These are phyloP conservation scores for Notolabrus celidotus DNA, from an alignment of 2,797 vertebrate species.

Conservation along the genomic window DNA sequence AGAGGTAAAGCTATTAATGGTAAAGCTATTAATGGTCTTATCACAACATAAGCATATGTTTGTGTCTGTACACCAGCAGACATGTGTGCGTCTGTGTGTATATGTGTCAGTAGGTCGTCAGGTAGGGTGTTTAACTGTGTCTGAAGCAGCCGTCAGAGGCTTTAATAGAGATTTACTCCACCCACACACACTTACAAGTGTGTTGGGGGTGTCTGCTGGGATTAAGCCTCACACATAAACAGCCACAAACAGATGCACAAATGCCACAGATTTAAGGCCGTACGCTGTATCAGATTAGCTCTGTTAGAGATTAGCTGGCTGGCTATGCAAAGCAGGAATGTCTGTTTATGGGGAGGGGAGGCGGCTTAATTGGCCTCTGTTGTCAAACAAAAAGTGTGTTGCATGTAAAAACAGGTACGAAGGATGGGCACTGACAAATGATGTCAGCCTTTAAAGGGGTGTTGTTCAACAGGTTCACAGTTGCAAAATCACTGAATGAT, in stretches of 20 bases:
- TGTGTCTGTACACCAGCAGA: neutral
- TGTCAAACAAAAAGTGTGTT: neutral
- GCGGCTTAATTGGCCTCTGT: neutral
- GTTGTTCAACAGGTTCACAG: neutral
- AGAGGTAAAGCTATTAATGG: too few relatives aligned
- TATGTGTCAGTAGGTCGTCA: slow-evolving; percentile 57
- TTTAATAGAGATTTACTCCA: slow-evolving; percentile 51
- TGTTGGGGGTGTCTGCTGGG: slow-evolving; percentile 16
- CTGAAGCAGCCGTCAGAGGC: slow-evolving; percentile 34
- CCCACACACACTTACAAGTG: neutral
- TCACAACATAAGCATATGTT: neutral
- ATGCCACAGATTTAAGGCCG: slow-evolving; percentile 27
- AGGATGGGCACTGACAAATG: slow-evolving; percentile 1
- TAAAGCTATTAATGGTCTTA: neutral
- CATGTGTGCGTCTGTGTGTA: slow-evolving; percentile 4
- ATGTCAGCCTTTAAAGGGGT: neutral
- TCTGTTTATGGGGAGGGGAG: slow-evolving; percentile 15
- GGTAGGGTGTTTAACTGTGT: slow-evolving; percentile 31
- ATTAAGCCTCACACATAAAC: slow-evolving; percentile 47
- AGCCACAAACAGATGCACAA: slow-evolving; percentile 37
- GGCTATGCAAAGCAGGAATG: slow-evolving; percentile 15
- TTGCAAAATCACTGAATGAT: slow-evolving; percentile 2
- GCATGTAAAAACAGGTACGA: slow-evolving; percentile 36
- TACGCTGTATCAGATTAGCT: slow-evolving; percentile 40
- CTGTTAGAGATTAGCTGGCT: slow-evolving; percentile 49